Percentiles rank a stretch among this genome's conserved stretches.
Evolutionary conservation across 2,888 invertebrate genomes (phyloP).

Genomic region (Ectemnius cavifrons): DNA sequence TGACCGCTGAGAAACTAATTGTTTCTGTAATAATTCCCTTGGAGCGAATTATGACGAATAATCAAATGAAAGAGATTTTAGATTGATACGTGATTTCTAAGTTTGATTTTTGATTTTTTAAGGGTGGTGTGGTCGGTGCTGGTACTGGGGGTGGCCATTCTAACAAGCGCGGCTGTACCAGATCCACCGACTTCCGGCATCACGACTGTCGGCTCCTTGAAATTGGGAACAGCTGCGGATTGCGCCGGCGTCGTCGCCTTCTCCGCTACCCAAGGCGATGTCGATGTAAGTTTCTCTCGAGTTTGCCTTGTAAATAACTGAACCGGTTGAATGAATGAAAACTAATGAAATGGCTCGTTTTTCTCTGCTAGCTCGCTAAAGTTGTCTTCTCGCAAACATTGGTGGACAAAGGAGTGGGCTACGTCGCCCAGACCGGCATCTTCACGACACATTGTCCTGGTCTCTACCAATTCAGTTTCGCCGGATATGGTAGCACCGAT

Average conservation of each 20-base stretch:
- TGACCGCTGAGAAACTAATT: too few species aligned
- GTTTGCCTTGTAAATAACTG: too few species aligned
- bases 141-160: slow-evolving; percentile 63
- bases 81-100: too few species aligned
- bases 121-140: slow-evolving; percentile 75
- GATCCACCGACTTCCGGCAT: slow-evolving; percentile 69
- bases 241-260: slow-evolving; percentile 77
- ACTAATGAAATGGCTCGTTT: background rate
- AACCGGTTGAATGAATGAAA: too few species aligned
- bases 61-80: too few species aligned
- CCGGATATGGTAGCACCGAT: slow-evolving; percentile 73
- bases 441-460: slow-evolving; percentile 79
- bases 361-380: slow-evolving; percentile 35
- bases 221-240: slow-evolving; percentile 77
- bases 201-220: slow-evolving; percentile 75
- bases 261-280: slow-evolving; percentile 69
- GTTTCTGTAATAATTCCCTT: too few species aligned
- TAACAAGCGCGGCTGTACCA: slow-evolving; percentile 68
- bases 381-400: slow-evolving; percentile 67
- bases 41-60: too few species aligned
- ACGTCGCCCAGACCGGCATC: slow-evolving; percentile 76
- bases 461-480: slow-evolving; percentile 78
- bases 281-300: slow-evolving; percentile 57
- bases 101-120: slow-evolving; percentile 9
- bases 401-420: slow-evolving; percentile 78